Evolutionary conservation across 2,797 vertebrate species (phyloP).

Genomic region (Coccyzus lansbergi): DNA sequence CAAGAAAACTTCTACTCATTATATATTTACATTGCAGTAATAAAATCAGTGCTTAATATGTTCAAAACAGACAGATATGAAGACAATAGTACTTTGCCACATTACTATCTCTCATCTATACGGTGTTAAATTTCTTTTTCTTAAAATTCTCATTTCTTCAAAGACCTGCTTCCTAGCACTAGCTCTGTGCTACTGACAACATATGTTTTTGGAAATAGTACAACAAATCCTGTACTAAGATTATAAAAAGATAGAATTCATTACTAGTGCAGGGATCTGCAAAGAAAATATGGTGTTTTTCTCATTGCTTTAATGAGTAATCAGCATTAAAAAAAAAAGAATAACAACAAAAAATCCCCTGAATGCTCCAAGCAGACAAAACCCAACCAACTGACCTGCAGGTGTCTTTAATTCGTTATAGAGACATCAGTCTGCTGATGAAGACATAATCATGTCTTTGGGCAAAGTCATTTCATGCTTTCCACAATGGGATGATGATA

Average conservation of each 20-base stretch:
- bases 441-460: neutral
- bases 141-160: neutral
- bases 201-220: neutral
- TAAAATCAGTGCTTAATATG: constrained; percentile 64
- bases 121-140: neutral
- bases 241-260: neutral
- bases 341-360: neutral
- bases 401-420: neutral
- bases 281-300: neutral
- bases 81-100: constrained; percentile 4
- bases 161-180: neutral
- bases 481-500: neutral
- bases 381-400: neutral
- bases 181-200: neutral
- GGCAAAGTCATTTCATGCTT: constrained; percentile 37
- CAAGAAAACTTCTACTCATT: constrained; percentile 80
- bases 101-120: neutral
- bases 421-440: constrained; percentile 1
- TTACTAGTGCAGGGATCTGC: neutral
- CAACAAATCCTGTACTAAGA: neutral
- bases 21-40: constrained; percentile 72
- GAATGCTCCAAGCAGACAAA: neutral
- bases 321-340: neutral
- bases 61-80: constrained; percentile 52
- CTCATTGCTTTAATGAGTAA: neutral